These are phyloP conservation scores for Adelges cooleyi DNA, from an alignment of 1,140 invertebrate genomes.

Conservation along the genomic window DNA sequence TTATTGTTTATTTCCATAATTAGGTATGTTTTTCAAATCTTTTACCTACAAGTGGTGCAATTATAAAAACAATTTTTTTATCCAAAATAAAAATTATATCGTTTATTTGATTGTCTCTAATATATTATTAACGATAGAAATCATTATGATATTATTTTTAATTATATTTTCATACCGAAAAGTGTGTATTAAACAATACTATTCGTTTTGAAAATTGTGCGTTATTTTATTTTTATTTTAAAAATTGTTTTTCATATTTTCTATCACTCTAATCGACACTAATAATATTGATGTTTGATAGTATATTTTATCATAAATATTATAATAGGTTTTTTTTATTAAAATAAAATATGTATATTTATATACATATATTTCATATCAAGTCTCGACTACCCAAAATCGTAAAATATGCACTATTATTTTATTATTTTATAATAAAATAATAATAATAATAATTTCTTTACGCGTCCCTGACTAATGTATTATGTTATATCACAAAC, in stretches of 20 bases:
- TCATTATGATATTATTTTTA: not conserved
- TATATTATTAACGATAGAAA: slow-evolving; percentile 8
- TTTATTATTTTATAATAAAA: too few relatives aligned
- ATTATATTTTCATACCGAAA: too few relatives aligned
- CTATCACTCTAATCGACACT: too few relatives aligned
- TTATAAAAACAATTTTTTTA: not conserved
- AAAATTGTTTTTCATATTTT: not conserved
- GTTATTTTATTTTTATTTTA: too few relatives aligned
- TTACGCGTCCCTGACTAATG: slow-evolving; percentile 18
- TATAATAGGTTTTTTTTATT: slow-evolving; percentile 8
- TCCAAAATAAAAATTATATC: slow-evolving; percentile 27
- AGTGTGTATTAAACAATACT: too few relatives aligned
- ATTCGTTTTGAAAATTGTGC: too few relatives aligned
- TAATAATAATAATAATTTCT: too few relatives aligned
- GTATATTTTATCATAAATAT: not conserved
- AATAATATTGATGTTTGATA: too few relatives aligned
- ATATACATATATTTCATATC: too few relatives aligned
- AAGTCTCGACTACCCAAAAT: too few relatives aligned
- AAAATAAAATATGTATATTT: slow-evolving; percentile 13
- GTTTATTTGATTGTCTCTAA: slow-evolving; percentile 26
- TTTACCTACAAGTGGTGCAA: not conserved
- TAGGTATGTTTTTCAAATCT: not conserved
- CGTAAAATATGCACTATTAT: too few relatives aligned
- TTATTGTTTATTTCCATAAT: too few relatives aligned
- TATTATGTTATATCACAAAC: slow-evolving; percentile 19